Conservation (phyloP, 2,888 invertebrate species). For the Amblyteles armatorius region DNA sequence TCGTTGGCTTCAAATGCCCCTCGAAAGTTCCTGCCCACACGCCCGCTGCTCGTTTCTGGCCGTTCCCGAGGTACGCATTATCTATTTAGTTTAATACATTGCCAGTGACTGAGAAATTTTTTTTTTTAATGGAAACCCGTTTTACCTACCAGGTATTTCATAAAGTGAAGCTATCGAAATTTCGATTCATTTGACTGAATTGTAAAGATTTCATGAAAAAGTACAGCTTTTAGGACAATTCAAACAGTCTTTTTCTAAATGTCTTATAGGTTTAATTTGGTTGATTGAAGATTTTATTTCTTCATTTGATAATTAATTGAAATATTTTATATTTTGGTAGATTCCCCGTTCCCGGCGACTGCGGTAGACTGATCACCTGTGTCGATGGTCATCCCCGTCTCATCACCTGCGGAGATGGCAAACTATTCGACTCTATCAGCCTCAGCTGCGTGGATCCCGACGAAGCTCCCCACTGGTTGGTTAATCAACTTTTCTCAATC, state of each 20-base stretch:
- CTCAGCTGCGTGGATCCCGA: slow-evolving; percentile 94
- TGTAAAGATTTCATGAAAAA: background rate
- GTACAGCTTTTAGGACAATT: background rate
- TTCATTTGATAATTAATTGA: background rate
- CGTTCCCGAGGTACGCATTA: slow-evolving; percentile 89
- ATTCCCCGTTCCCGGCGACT: slow-evolving; percentile 95
- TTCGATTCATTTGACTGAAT: background rate
- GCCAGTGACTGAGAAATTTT: no score
- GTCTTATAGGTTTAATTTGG: background rate
- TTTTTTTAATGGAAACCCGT: no score
- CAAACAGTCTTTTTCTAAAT: background rate
- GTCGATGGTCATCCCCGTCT: slow-evolving; percentile 95
- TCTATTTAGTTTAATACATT: background rate
- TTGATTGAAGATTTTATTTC: background rate
- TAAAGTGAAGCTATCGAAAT: background rate
- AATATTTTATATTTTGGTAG: slow-evolving; percentile 68
- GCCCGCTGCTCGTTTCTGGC: slow-evolving; percentile 95
- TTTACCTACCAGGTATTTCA: no score
- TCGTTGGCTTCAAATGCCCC: slow-evolving; percentile 97
- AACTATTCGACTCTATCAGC: slow-evolving; percentile 93
- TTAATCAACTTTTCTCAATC: slow-evolving; percentile 21
- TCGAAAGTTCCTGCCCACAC: slow-evolving; percentile 92
- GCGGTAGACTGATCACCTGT: slow-evolving; percentile 95
- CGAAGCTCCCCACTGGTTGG: slow-evolving; percentile 84
- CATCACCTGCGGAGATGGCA: slow-evolving; percentile 94